Percentiles rank a stretch among this genome's conserved stretches.
phyloP scores from a whole-genome alignment of 53 echinoderm and acorn worm genomes.

The Glandiceps talaboti region DNA sequence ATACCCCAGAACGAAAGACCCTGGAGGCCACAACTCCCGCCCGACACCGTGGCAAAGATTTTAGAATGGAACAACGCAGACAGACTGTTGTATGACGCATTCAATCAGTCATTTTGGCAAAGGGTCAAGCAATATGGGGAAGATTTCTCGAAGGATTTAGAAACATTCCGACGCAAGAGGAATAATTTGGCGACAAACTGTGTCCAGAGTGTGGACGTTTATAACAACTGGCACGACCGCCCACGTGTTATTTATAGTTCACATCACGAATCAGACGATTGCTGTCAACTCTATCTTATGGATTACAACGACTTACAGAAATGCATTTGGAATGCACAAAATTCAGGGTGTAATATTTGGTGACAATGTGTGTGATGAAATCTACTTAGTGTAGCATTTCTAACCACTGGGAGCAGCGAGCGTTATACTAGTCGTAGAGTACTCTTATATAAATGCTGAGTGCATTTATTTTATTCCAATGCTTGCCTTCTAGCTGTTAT shows the following conservation, averaged over 20 bases:
- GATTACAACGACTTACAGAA: background rate
- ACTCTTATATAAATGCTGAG: no score
- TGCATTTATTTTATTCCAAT: no score
- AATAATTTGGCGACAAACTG: background rate
- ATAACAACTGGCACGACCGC: background rate
- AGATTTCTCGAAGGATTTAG: conserved; percentile 31
- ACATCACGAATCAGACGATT: background rate
- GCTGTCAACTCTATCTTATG: background rate
- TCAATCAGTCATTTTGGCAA: conserved; percentile 57
- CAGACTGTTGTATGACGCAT: conserved; percentile 35
- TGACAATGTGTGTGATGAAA: no score
- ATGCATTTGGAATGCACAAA: background rate
- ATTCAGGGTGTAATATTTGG: no score
- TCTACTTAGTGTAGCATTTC: no score
- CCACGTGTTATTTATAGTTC: background rate
- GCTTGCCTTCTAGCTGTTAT: no score
- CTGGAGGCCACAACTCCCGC: conserved; percentile 7
- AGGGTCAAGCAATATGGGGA: conserved; percentile 50
- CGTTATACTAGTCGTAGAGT: no score
- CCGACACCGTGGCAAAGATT: conserved; percentile 26
- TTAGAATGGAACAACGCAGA: conserved; percentile 52
- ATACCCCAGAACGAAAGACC: conserved; percentile 46
- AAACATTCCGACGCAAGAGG: conserved; percentile 26
- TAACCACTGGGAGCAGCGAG: no score
- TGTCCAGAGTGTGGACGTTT: background rate